A percentile compares a stretch with the other conserved stretches of the same genome.
Conservation (phyloP, 2,888 invertebrate genomes). For the Polydesmus complanatus region DNA sequence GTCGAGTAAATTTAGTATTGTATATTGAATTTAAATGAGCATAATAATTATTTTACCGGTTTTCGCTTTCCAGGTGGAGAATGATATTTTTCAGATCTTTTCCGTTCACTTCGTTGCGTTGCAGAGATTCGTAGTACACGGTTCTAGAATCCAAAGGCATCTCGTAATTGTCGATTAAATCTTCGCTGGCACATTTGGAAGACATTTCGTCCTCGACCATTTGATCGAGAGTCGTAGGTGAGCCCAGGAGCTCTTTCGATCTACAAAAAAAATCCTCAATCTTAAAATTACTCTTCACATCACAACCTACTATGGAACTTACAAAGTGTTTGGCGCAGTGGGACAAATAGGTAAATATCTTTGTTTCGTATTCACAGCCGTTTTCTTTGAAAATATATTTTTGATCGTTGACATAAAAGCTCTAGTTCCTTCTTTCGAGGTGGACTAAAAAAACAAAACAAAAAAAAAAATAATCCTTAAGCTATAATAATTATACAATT, state of each 20-base stretch:
- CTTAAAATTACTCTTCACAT: no score
- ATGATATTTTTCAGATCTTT: conserved; percentile 55
- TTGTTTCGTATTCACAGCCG: conserved; percentile 20
- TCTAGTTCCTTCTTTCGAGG: conserved; percentile 33
- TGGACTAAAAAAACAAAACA: conserved; percentile 28
- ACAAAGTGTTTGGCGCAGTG: conserved; percentile 3
- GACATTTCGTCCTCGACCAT: background rate
- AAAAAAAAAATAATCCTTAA: no score
- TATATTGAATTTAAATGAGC: no score
- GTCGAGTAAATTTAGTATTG: background rate
- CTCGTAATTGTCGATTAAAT: background rate
- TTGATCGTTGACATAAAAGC: conserved; percentile 34
- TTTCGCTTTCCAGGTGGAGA: conserved; percentile 47
- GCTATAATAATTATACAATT: no score
- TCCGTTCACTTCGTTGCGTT: conserved; percentile 25
- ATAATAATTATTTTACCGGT: conserved; percentile 24
- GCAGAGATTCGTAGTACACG: background rate
- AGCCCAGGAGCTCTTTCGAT: background rate
- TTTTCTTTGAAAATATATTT: conserved; percentile 29
- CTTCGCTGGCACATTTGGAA: background rate
- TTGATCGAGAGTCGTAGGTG: background rate
- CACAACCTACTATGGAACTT: background rate
- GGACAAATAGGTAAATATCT: conserved; percentile 27
- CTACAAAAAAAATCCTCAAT: background rate
- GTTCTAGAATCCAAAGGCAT: background rate